A percentile compares a stretch with the other conserved stretches of the same genome.
Conservation (phyloP, 2,113 vertebrate genomes). For the Dromiciops gliroides region DNA sequence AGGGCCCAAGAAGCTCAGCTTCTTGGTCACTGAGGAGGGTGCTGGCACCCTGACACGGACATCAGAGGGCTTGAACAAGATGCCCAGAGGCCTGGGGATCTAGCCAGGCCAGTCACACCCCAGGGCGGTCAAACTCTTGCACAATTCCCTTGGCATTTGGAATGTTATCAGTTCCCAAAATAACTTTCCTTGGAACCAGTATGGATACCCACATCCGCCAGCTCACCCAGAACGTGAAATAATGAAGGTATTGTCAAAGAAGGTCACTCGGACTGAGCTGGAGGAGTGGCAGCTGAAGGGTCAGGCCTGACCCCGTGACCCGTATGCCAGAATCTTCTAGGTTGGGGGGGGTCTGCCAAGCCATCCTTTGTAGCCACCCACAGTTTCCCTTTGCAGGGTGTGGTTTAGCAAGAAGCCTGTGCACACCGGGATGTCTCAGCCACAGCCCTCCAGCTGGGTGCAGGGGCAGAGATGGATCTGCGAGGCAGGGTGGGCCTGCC, state of each 20-base stretch:
- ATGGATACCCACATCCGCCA: too few species aligned
- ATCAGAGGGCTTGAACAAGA: too few species aligned
- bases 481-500: neutral
- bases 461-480: neutral
- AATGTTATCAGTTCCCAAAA: neutral
- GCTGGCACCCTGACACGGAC: neutral
- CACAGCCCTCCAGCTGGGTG: neutral
- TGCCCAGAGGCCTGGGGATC: too few species aligned
- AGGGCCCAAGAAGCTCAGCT: too few species aligned
- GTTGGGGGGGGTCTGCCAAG: neutral
- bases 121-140: neutral
- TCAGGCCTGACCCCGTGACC: neutral
- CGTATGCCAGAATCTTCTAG: neutral
- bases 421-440: too few species aligned
- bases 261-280: neutral
- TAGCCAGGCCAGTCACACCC: neutral
- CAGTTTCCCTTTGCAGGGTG: neutral
- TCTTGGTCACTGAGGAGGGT: too few species aligned
- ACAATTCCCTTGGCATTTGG: neutral
- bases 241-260: neutral
- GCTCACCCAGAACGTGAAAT: neutral
- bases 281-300: neutral
- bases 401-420: too few species aligned
- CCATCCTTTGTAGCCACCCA: too few species aligned
- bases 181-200: neutral